Evolutionary conservation across 1,140 invertebrate species (phyloP).

Genomic region (Cydia pomonella): DNA sequence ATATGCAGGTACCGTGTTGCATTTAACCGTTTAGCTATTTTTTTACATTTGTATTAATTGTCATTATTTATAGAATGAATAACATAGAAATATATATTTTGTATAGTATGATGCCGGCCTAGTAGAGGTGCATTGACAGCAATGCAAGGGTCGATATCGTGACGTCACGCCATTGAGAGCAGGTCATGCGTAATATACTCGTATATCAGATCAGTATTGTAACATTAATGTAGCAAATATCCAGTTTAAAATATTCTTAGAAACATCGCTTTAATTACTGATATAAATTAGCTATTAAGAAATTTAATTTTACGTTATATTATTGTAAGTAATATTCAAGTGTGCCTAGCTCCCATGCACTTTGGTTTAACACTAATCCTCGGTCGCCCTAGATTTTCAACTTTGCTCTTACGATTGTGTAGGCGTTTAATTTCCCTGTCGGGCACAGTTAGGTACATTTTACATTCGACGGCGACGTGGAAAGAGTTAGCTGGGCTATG

Average conservation of each 20-base stretch:
- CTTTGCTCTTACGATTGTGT: not conserved
- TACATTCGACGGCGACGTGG: too few relatives aligned
- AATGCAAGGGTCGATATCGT: constrained; percentile 62
- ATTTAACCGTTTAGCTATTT: not conserved
- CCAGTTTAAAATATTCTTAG: too few relatives aligned
- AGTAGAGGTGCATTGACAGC: constrained; percentile 52
- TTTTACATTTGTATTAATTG: not conserved
- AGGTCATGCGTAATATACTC: not conserved
- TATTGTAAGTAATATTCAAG: not conserved
- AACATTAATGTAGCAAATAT: not conserved
- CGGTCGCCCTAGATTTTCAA: not conserved
- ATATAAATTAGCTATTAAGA: too few relatives aligned
- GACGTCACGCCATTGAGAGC: constrained; percentile 73
- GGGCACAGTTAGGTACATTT: too few relatives aligned
- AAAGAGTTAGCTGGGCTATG: too few relatives aligned
- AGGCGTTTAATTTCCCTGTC: not conserved
- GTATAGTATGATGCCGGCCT: constrained; percentile 40
- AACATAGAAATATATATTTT: constrained; percentile 20
- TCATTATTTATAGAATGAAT: not conserved
- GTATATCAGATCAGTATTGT: not conserved
- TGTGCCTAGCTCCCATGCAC: not conserved
- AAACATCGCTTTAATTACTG: too few relatives aligned
- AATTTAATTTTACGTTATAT: too few relatives aligned
- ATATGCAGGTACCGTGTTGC: not conserved
- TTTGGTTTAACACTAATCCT: not conserved